Evolutionary conservation across 2,113 vertebrate species (phyloP).

Genomic region (Saguinus midas): DNA sequence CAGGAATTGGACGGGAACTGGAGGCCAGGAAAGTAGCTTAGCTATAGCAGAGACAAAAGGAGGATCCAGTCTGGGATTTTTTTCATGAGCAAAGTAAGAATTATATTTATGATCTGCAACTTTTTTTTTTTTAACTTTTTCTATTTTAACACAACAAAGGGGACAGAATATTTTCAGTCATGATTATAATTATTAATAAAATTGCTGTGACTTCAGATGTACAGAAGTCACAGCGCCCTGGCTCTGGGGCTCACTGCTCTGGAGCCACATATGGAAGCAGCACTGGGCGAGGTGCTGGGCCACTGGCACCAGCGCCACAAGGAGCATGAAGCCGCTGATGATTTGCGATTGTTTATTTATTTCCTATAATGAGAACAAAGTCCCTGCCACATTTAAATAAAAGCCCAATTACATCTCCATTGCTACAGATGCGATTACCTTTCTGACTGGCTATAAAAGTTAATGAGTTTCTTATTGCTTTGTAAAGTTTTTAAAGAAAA

Average conservation of each 20-base stretch:
- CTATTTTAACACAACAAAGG: not conserved
- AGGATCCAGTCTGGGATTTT: not conserved
- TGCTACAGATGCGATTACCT: constrained; percentile 49
- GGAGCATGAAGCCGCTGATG: not conserved
- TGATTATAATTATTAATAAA: not conserved
- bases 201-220: not conserved
- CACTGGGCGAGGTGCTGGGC: not conserved
- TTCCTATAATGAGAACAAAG: constrained; percentile 35
- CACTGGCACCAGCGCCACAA: not conserved
- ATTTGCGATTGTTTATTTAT: constrained; percentile 44
- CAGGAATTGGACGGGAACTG: not conserved
- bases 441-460: constrained; percentile 49
- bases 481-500: constrained; percentile 54
- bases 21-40: not conserved
- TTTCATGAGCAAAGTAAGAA: not conserved
- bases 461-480: constrained; percentile 47
- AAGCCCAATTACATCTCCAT: constrained; percentile 52
- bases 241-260: not conserved
- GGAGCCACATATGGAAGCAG: not conserved
- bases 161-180: not conserved
- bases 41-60: not conserved
- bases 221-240: not conserved
- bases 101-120: not conserved
- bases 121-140: not conserved
- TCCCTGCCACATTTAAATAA: constrained; percentile 59